phyloP scores from a whole-genome alignment of 23 tunicate genomes.

The Ciona savignyi region DNA sequence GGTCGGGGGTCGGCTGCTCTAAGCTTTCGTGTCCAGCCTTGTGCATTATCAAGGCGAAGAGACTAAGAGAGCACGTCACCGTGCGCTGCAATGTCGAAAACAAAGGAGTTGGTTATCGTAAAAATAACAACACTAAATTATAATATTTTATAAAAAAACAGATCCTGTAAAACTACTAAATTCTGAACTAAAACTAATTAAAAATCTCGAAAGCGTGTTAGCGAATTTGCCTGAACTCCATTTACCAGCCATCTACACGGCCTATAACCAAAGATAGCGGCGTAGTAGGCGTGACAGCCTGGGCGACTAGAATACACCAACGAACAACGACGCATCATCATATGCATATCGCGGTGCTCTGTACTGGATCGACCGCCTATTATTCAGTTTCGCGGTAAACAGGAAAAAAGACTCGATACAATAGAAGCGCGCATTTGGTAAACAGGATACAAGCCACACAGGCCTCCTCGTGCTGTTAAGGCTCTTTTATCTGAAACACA shows the following conservation, averaged over 20 bases:
- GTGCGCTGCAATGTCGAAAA: background rate
- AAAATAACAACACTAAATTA: too few species aligned
- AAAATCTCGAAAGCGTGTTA: too few species aligned
- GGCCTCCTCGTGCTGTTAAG: background rate
- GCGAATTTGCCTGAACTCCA: too few species aligned
- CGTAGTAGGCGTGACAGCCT: too few species aligned
- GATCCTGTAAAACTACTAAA: too few species aligned
- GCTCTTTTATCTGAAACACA: background rate
- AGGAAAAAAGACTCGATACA: conserved; percentile 31
- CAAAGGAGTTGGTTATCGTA: too few species aligned
- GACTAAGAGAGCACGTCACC: background rate
- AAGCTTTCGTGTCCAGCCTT: background rate
- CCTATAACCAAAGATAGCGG: too few species aligned
- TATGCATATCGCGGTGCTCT: background rate
- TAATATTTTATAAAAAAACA: too few species aligned
- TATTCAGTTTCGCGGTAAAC: conserved; percentile 24
- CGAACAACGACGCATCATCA: background rate
- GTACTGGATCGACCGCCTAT: background rate
- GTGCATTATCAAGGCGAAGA: background rate
- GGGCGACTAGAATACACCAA: too few species aligned
- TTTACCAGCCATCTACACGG: too few species aligned
- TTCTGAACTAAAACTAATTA: too few species aligned
- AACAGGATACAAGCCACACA: conserved; percentile 17
- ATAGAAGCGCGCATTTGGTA: conserved; percentile 22
- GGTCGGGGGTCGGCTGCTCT: background rate